Evolutionary conservation across 30 jellyfish, hydroid and myxozoan genomes (phyloP), one percentile per base, ranked within the genome.

Genomic region (Chironex yamaguchii): DNA sequence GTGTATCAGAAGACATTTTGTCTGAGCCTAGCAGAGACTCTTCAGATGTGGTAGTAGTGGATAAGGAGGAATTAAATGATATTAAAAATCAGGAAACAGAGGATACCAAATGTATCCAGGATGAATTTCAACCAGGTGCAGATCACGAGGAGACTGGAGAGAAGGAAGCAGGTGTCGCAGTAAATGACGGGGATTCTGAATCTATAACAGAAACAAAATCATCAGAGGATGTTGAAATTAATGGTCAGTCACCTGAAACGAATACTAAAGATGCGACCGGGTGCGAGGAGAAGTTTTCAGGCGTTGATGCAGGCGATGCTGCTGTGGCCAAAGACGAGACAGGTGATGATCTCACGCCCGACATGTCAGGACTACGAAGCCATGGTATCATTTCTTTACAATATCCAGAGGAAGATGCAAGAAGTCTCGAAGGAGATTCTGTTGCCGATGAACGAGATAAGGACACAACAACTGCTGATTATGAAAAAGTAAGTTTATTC

Each of bases 331-430:
- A 64, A 64, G 78, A 64, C 23, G 34, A 29, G 63, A 21, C 49
- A 3, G 34, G 63, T 13, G 48, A 13, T 17, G 28, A 26, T 64
- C 17, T 21, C 26, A 23, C 29, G 48, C 78, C 78, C 58, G 88
- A 74, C 49, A 74, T 67, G 58, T 86, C 96, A 35, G 88, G 96
- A 28, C 92, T 93, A 28, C 90, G 64, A 49, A 96, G 92, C 87
- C 87, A 85, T 36, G 98, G 98, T 2, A 96, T 93, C 2, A 88
- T 93, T 12, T 93, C 98, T 21, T 65, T 93, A 67, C 98, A 93
- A 33, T 93, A 93, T 82, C 97, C 98, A 22, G 98, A 93, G 9
- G 96, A 88, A 62, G 98, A 93, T 35, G 91, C 91, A 35, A 65
- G 92, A 27, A 87, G 97, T 48, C 23, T 84, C 17, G 58, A 42